Evolutionary conservation across 2,888 invertebrate species (phyloP).

Genomic region (Buathra laborator): DNA sequence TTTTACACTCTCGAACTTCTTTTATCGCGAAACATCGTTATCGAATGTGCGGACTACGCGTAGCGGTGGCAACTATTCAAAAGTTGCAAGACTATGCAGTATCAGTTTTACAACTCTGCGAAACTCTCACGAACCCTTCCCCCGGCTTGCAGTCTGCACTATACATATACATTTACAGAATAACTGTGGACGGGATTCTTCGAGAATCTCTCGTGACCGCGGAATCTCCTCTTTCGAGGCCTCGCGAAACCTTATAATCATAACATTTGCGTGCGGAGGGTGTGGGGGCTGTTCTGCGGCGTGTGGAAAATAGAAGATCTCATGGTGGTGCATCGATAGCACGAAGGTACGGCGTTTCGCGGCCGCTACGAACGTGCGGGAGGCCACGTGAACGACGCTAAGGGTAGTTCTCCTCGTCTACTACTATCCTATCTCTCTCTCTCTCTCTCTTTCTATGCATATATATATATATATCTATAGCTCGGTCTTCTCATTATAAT

Average conservation of each 20-base stretch:
- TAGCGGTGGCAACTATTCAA: background rate
- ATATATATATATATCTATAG: conserved; percentile 25
- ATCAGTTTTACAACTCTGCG: conserved; percentile 27
- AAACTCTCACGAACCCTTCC: conserved; percentile 7
- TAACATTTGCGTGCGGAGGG: conserved; percentile 47
- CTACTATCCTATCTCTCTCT: too few relatives aligned
- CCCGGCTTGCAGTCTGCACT: background rate
- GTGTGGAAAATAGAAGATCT: conserved; percentile 39
- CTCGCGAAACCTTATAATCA: conserved; percentile 12
- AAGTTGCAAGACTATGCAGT: conserved; percentile 3
- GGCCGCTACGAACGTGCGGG: conserved; percentile 61
- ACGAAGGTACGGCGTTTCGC: background rate
- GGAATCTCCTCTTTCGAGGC: conserved; percentile 8
- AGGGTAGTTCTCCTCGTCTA: conserved; percentile 32
- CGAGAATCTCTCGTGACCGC: background rate
- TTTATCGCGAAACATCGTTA: background rate
- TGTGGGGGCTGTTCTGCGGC: conserved; percentile 31
- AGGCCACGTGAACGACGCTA: conserved; percentile 56
- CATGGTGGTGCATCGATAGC: conserved; percentile 12
- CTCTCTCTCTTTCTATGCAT: too few relatives aligned
- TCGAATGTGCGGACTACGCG: background rate
- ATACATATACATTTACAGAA: background rate
- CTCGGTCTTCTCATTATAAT: conserved; percentile 76
- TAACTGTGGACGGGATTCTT: background rate
- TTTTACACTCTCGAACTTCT: background rate